A percentile compares a stretch with the other conserved stretches of the same genome.
Evolutionary conservation across 2,113 vertebrate species (phyloP).

Genomic region (Hylia prasina): DNA sequence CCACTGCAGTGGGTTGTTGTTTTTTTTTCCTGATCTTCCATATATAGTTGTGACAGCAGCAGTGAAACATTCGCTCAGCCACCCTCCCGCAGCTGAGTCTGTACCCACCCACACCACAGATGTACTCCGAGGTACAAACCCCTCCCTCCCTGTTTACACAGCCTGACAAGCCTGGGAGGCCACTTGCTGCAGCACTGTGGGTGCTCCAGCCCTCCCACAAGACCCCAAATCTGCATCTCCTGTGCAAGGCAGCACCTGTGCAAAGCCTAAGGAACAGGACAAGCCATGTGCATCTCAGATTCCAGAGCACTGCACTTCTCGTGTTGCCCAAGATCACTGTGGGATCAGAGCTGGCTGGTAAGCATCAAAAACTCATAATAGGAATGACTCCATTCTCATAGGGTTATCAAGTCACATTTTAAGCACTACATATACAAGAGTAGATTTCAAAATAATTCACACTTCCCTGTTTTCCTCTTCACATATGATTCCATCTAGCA

Average conservation of each 20-base stretch:
- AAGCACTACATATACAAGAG: not conserved
- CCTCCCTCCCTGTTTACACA: not conserved
- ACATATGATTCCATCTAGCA: not conserved
- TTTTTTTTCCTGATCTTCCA: not conserved
- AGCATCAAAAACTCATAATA: not conserved
- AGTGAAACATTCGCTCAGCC: not conserved
- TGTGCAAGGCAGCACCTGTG: not conserved
- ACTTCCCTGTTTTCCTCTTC: not conserved
- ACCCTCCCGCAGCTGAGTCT: not conserved
- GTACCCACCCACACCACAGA: not conserved
- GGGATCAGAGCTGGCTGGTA: not conserved
- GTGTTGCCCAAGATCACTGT: fast-evolving
- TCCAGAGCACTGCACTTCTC: not conserved
- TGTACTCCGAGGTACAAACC: not conserved
- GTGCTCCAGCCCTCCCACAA: not conserved
- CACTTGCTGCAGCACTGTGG: not conserved
- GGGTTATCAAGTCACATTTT: not conserved
- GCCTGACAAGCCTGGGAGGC: not conserved
- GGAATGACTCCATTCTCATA: not conserved
- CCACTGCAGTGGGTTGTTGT: not conserved
- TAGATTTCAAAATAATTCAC: not conserved
- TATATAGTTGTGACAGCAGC: conserved; percentile 37
- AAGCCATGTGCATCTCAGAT: fast-evolving
- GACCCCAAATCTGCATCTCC: not conserved
- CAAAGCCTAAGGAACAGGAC: not conserved